Percentiles rank a stretch among this genome's conserved stretches.
Conservation (phyloP, 1,140 invertebrate species). For the Charaxes varanes region DNA sequence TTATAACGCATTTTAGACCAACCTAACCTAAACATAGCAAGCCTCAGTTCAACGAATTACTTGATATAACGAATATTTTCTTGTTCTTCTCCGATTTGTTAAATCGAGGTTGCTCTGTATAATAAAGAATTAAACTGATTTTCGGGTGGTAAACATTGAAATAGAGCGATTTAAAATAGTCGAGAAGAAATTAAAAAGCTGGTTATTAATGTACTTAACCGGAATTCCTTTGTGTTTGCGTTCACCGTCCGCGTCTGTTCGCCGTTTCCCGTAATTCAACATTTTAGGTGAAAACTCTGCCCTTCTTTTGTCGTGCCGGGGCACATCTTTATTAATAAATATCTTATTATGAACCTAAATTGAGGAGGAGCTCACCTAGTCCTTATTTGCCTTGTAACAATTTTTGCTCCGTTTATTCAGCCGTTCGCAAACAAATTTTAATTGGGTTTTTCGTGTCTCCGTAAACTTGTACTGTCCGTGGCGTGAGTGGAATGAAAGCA, state of each 20-base stretch:
- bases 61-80: too few species aligned
- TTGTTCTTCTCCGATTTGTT: too few species aligned
- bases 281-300: constrained; percentile 41
- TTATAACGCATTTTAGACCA: too few species aligned
- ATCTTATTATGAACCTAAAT: constrained; percentile 68
- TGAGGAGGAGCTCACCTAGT: constrained; percentile 62
- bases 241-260: too few species aligned
- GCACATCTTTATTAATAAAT: constrained; percentile 68
- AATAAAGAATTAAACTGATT: too few species aligned
- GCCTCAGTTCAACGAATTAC: too few species aligned
- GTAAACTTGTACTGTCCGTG: constrained; percentile 39
- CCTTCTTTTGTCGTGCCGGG: constrained; percentile 42
- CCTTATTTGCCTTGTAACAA: constrained; percentile 60
- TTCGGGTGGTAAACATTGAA: too few species aligned
- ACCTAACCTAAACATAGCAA: too few species aligned
- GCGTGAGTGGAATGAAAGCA: constrained; percentile 12
- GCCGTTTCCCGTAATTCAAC: constrained; percentile 49
- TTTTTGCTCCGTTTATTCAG: constrained; percentile 61
- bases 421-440: constrained; percentile 67
- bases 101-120: too few species aligned
- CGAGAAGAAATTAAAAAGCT: constrained; percentile 6
- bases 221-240: constrained; percentile 12
- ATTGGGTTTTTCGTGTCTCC: constrained; percentile 64
- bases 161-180: neutral
- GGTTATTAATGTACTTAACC: constrained; percentile 9